These are phyloP conservation scores for Hippopotamyrus pictus DNA, from an alignment of 2,797 vertebrate genomes.

Conservation along the genomic window DNA sequence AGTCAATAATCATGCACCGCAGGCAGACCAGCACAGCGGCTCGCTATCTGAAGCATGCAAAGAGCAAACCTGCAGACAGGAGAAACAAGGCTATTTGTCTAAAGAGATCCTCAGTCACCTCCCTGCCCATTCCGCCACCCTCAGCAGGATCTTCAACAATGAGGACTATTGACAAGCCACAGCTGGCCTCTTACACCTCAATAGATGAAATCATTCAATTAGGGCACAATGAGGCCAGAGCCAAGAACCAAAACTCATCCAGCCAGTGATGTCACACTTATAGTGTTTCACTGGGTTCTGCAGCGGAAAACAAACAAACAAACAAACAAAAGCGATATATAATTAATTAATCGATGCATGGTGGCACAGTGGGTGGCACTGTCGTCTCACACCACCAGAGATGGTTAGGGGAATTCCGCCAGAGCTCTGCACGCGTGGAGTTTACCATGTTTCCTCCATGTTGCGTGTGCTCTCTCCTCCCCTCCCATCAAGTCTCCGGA, in stretches of 20 bases:
- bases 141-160: not conserved
- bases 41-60: conserved; percentile 10
- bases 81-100: not conserved
- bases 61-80: not conserved
- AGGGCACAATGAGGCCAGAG: not conserved
- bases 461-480: not conserved
- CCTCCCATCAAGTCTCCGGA: not conserved
- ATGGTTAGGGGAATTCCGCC: not conserved
- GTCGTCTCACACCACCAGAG: not conserved
- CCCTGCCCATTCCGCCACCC: not conserved
- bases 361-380: not conserved
- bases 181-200: not conserved
- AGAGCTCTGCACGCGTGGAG: not conserved
- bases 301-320: not conserved
- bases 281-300: not conserved
- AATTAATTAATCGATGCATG: not conserved
- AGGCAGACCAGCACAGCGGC: conserved; percentile 56
- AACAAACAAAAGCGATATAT: not conserved
- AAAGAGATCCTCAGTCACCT: not conserved
- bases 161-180: conserved; percentile 5
- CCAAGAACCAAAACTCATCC: not conserved
- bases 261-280: not conserved
- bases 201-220: conserved; percentile 14
- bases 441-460: not conserved
- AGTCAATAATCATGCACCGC: conserved; percentile 63